Conservation (phyloP, 2,113 vertebrate species). For the Leptocoma aspasia region DNA sequence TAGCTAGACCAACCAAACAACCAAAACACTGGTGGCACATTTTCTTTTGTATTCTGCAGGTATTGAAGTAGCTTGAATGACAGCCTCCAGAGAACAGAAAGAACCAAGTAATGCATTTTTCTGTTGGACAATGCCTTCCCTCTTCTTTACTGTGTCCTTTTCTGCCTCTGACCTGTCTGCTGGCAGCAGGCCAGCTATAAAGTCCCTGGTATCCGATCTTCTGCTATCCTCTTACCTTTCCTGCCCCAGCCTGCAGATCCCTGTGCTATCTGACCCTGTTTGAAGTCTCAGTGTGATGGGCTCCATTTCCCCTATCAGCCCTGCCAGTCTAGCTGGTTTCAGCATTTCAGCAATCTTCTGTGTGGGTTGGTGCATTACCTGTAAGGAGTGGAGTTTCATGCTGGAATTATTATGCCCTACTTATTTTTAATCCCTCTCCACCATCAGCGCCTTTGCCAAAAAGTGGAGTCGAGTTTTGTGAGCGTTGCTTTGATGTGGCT, state of each 20-base stretch:
- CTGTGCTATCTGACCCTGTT: conserved; percentile 11
- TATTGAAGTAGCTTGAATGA: not conserved
- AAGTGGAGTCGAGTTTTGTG: not conserved
- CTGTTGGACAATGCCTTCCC: not conserved
- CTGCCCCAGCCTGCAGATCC: not conserved
- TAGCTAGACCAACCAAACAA: not conserved
- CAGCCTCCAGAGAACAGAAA: not conserved
- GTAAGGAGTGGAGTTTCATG: not conserved
- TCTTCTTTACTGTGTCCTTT: not conserved
- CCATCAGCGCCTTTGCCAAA: conserved; percentile 16
- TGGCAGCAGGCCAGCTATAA: not conserved
- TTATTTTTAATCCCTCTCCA: conserved; percentile 26
- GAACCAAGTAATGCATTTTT: not conserved
- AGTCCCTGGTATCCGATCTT: not conserved
- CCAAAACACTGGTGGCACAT: not conserved
- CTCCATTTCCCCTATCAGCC: not conserved
- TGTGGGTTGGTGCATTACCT: not conserved
- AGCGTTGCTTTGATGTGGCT: conserved; percentile 7
- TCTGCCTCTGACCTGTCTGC: not conserved
- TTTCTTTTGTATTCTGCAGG: not conserved
- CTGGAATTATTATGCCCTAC: conserved; percentile 5
- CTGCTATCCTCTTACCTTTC: conserved; percentile 35
- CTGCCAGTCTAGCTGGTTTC: conserved; percentile 23
- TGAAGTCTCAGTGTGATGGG: not conserved
- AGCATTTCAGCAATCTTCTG: not conserved